Conservation (phyloP, 2,113 vertebrate species). For the Shinisaurus crocodilurus region DNA sequence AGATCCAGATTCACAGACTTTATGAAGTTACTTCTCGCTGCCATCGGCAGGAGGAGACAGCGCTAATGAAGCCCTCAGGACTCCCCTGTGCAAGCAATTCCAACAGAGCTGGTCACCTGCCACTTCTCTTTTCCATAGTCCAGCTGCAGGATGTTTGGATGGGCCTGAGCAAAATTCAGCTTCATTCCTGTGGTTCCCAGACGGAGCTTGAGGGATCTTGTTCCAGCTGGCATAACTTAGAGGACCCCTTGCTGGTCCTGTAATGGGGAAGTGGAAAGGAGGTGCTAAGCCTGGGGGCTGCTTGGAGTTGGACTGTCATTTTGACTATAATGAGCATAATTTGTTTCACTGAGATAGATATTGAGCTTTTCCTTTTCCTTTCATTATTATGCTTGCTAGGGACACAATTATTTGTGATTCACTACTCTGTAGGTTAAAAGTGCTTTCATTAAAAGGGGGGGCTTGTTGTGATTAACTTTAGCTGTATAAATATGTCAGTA, state of each 20-base stretch:
- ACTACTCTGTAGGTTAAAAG: neutral
- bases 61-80: neutral
- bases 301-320: neutral
- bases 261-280: neutral
- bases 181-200: slow-evolving; percentile 1
- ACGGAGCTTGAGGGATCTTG: neutral
- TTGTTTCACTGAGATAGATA: neutral
- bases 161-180: neutral
- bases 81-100: neutral
- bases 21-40: neutral
- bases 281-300: neutral
- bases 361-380: neutral
- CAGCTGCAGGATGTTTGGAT: neutral
- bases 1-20: neutral
- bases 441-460: neutral
- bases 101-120: neutral
- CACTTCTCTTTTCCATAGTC: neutral
- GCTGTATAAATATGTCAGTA: neutral
- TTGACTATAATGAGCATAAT: slow-evolving; percentile 3
- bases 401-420: neutral
- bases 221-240: slow-evolving; percentile 15
- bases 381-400: neutral
- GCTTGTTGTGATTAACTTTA: neutral
- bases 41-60: neutral
- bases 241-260: neutral